These are phyloP conservation scores for Halocaridina rubra DNA, from an alignment of 2,888 invertebrate genomes.

Conservation along the genomic window DNA sequence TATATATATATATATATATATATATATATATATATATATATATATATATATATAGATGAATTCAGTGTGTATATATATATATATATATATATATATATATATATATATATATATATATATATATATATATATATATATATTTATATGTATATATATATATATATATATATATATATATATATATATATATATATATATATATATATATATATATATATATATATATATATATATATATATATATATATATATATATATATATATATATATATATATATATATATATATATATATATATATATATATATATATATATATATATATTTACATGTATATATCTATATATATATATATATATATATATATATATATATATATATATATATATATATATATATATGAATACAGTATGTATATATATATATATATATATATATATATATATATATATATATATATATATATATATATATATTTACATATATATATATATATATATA, in stretches of 20 bases:
- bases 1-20: too few relatives aligned
- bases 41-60: constrained; percentile 7
- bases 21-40: neutral
- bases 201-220: constrained; percentile 38
- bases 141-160: constrained; percentile 3
- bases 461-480: neutral
- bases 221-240: constrained; percentile 16
- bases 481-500: neutral
- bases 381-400: constrained; percentile 23
- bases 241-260: neutral
- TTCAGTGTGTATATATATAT: neutral
- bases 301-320: neutral
- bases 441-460: neutral
- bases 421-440: neutral
- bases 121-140: constrained; percentile 14
- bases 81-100: neutral
- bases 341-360: constrained; percentile 23
- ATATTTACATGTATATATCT: neutral
- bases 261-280: neutral
- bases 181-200: constrained; percentile 39
- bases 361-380: constrained; percentile 19
- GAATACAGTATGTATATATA: neutral
- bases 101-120: constrained; percentile 2
- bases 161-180: constrained; percentile 26
- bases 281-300: neutral